phyloP scores from a whole-genome alignment of 2,797 vertebrate genomes.

The Pygocentrus nattereri region DNA sequence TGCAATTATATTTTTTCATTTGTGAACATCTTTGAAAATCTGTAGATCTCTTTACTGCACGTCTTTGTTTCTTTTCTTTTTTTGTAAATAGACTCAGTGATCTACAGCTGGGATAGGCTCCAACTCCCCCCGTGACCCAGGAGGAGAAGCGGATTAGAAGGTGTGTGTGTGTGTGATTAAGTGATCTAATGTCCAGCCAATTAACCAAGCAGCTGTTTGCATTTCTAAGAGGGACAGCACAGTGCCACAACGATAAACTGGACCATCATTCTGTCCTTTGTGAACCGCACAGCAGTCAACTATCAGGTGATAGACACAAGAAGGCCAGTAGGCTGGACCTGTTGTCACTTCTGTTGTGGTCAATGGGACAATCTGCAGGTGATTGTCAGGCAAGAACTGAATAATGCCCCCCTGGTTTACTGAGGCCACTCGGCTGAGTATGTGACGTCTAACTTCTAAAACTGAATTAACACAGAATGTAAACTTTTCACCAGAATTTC shows the following conservation, averaged over 20 bases:
- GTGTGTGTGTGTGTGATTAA: too few relatives aligned
- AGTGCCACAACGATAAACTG: background rate
- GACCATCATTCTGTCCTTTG: background rate
- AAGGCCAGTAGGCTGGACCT: background rate
- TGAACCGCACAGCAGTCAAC: background rate
- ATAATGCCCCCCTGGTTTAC: background rate
- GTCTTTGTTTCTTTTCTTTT: too few relatives aligned
- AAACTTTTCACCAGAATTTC: too few relatives aligned
- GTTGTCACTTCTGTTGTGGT: background rate
- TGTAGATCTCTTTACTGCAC: too few relatives aligned
- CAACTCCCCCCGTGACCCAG: too few relatives aligned
- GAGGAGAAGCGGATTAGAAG: too few relatives aligned
- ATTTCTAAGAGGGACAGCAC: background rate
- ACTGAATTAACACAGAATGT: too few relatives aligned
- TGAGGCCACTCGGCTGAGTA: too few relatives aligned
- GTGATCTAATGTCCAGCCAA: background rate
- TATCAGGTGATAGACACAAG: background rate
- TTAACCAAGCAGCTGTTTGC: background rate
- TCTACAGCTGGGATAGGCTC: too few relatives aligned
- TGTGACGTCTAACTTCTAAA: background rate
- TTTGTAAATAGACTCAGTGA: too few relatives aligned
- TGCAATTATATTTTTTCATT: too few relatives aligned
- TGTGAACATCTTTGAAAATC: too few relatives aligned
- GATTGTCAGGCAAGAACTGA: background rate
- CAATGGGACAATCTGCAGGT: background rate